These are phyloP conservation scores for Ganaspis sp. DNA, from an alignment of 1,140 invertebrate species.

Conservation along the genomic window DNA sequence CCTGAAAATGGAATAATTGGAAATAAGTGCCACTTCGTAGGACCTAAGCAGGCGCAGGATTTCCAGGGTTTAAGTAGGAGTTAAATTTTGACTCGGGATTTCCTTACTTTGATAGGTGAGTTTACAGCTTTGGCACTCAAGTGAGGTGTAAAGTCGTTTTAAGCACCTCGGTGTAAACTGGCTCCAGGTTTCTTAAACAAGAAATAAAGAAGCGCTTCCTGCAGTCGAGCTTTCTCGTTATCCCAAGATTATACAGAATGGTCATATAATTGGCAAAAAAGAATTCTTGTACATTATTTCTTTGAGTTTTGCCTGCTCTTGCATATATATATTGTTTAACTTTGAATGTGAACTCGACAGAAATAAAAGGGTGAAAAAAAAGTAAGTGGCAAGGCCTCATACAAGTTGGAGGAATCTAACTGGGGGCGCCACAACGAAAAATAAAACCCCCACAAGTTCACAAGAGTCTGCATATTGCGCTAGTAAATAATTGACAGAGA, in stretches of 20 bases:
- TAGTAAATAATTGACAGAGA: conserved; percentile 59
- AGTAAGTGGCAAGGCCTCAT: not conserved
- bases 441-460: conserved; percentile 29
- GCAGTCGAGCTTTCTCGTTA: not conserved
- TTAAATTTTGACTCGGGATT: too few species aligned
- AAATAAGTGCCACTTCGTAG: too few species aligned
- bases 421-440: not conserved
- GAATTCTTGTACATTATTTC: conserved; percentile 1
- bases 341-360: not conserved
- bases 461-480: conserved; percentile 48
- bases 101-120: too few species aligned
- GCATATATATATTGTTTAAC: conserved; percentile 3
- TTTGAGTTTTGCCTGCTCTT: not conserved
- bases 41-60: too few species aligned
- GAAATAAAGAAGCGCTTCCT: not conserved
- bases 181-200: too few species aligned
- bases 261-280: conserved; percentile 27
- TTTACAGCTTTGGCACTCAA: too few species aligned
- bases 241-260: conserved; percentile 1
- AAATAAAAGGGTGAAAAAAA: not conserved
- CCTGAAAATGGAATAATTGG: too few species aligned
- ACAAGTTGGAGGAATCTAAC: not conserved
- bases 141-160: too few species aligned
- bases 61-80: too few species aligned
- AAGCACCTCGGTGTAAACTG: too few species aligned